Evolutionary conservation across 1,140 invertebrate genomes (phyloP).

Genomic region (Diachasma alloeum): DNA sequence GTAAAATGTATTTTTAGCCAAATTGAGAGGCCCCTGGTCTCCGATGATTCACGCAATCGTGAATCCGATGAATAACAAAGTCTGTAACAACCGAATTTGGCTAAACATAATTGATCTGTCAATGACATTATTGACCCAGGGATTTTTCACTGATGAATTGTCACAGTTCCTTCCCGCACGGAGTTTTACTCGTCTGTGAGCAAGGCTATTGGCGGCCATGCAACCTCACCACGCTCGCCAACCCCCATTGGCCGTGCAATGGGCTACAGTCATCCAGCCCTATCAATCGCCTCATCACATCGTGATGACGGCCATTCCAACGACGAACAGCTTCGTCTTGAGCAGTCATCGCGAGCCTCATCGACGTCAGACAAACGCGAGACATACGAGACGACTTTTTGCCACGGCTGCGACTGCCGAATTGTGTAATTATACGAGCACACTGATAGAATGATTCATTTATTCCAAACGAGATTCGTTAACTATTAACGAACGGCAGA

Average conservation of each 20-base stretch:
- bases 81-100: too few species aligned
- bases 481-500: too few species aligned
- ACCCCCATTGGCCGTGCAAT: conserved; percentile 55
- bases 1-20: neutral
- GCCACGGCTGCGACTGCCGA: conserved; percentile 76
- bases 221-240: conserved; percentile 62
- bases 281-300: conserved; percentile 30
- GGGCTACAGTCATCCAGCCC: conserved; percentile 31
- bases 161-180: conserved; percentile 63
- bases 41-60: neutral
- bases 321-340: conserved; percentile 38
- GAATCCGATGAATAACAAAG: too few species aligned
- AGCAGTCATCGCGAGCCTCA: conserved; percentile 39
- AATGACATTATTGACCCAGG: too few species aligned
- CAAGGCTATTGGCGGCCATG: conserved; percentile 70
- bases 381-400: conserved; percentile 63
- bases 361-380: conserved; percentile 42
- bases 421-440: conserved; percentile 75
- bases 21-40: neutral
- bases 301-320: conserved; percentile 40
- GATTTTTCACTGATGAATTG: conserved; percentile 35
- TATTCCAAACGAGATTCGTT: too few species aligned
- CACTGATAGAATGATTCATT: too few species aligned
- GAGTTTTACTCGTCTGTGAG: conserved; percentile 71
- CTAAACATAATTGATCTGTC: too few species aligned